Base-by-base conservation (phyloP, 1,140 invertebrate genomes). In the Heliconius himera region DNA sequence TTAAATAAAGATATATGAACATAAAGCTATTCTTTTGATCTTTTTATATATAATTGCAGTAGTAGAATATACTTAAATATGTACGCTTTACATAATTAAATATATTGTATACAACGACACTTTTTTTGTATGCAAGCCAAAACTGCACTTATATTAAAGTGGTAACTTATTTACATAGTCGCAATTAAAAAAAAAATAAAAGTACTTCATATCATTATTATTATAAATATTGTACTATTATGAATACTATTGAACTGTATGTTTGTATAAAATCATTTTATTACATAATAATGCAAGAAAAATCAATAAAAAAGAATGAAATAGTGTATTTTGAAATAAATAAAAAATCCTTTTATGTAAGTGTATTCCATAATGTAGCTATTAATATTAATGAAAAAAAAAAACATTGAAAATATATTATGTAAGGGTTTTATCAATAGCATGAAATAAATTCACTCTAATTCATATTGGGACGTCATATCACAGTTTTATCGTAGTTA, bases 381-480 rank as follows among this genome's bases (percentile, higher is more conserved):
- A 66, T 66, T 66, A 29, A 26, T 26, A 66, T 4, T 22, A 66
- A 13, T 22, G 22, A 29, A 22, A 20, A 56, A 56, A n/a, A n/a
- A 56, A 56, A 16, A 54, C 5, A 54, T 6, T 33, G 5, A 36
- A 36, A 36, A 36, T 36, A 26, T 29, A 29, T 11, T 66, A 29
- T 56, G 8, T 22, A 56, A 22, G 26, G 4, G 60, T 1, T 66
- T 29, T 3, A 6, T 66, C 8, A 66, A 66, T 29, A 66, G 60
- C 60, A 66, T 66, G 22, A 66, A 66, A 29, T n/a, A 26, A 66
- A 16, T 66, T 29, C 60, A 66, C 60, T 66, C 60, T 29, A 66
- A 66, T 56, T 22, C 54, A 56, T 66, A 60, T 66, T 66, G 60
- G 60, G 60, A 66, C 60, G 26, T 66, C 60, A 66, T 66, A 66